Conservation (phyloP, 2,113 vertebrate species). For the Lutjanus erythropterus region DNA sequence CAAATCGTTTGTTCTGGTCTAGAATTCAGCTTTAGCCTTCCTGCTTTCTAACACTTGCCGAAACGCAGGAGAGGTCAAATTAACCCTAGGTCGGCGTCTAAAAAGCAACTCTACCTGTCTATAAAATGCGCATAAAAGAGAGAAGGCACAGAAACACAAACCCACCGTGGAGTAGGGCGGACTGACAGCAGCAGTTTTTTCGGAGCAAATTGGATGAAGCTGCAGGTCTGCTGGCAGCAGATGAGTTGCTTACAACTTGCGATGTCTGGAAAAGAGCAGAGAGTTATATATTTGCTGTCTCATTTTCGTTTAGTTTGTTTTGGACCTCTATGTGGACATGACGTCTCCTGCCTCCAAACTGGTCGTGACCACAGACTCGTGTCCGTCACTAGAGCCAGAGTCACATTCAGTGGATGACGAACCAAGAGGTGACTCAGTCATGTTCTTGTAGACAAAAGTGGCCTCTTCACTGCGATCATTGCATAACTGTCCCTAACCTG, state of each 20-base stretch:
- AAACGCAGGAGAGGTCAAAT: conserved; percentile 46
- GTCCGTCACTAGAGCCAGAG: conserved; percentile 18
- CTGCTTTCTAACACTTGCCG: conserved; percentile 26
- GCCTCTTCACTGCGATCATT: conserved; percentile 27
- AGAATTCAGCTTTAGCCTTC: conserved; percentile 36
- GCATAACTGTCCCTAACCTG: conserved; percentile 36
- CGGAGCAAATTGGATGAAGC: conserved; percentile 60
- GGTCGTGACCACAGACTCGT: conserved; percentile 1
- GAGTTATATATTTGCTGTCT: conserved; percentile 30
- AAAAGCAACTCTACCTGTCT: conserved; percentile 66
- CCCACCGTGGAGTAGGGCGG: conserved; percentile 65
- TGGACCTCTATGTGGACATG: conserved; percentile 16
- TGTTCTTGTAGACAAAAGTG: conserved; percentile 38
- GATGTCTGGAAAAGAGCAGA: conserved; percentile 54
- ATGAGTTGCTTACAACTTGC: conserved; percentile 42
- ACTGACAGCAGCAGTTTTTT: conserved; percentile 68
- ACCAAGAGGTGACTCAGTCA: conserved; percentile 27
- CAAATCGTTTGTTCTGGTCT: conserved; percentile 35
- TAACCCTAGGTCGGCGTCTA: conserved; percentile 56
- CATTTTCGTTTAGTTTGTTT: conserved; percentile 26
- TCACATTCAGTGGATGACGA: conserved; percentile 32
- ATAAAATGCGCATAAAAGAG: conserved; percentile 79
- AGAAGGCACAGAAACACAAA: conserved; percentile 83
- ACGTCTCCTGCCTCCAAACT: conserved; percentile 6
- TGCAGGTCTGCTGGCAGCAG: conserved; percentile 62